phyloP scores from a whole-genome alignment of 1,140 invertebrate species.

The Eriosoma lanigerum region DNA sequence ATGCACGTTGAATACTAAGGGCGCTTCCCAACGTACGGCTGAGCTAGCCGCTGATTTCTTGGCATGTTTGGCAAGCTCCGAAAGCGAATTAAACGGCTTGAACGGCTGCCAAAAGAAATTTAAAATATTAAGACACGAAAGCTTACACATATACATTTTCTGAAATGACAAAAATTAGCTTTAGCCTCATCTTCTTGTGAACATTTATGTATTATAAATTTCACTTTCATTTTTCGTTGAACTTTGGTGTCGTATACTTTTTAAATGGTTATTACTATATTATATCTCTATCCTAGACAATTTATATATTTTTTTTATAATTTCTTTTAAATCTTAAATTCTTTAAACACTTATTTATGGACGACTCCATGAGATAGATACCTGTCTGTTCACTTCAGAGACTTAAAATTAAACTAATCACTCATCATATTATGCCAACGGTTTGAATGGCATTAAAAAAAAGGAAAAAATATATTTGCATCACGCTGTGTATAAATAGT shows the following conservation, averaged over 20 bases:
- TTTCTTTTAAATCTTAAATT: neutral
- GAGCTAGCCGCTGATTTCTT: slow-evolving; percentile 42
- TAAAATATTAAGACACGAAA: slow-evolving; percentile 42
- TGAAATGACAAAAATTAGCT: slow-evolving; percentile 32
- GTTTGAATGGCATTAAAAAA: slow-evolving; percentile 1
- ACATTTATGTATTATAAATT: slow-evolving; percentile 12
- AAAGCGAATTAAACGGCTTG: slow-evolving; percentile 51
- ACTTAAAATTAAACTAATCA: slow-evolving; percentile 46
- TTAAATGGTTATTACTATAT: neutral
- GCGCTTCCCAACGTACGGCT: slow-evolving; percentile 23
- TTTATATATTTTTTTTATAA: neutral
- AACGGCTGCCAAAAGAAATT: slow-evolving; percentile 44
- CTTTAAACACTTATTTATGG: neutral
- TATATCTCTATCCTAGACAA: neutral
- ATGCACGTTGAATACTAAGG: slow-evolving; percentile 30
- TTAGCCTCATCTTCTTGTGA: neutral
- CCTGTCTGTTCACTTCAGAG: neutral
- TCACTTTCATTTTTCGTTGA: neutral
- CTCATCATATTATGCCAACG: slow-evolving; percentile 6
- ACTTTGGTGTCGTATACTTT: neutral
- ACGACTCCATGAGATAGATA: neutral
- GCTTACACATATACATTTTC: slow-evolving; percentile 40
- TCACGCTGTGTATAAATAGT: slow-evolving; percentile 34
- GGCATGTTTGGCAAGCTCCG: slow-evolving; percentile 39
- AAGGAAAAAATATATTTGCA: neutral